Conservation (phyloP, 2,113 vertebrate species). For the Xyrauchen texanus region DNA sequence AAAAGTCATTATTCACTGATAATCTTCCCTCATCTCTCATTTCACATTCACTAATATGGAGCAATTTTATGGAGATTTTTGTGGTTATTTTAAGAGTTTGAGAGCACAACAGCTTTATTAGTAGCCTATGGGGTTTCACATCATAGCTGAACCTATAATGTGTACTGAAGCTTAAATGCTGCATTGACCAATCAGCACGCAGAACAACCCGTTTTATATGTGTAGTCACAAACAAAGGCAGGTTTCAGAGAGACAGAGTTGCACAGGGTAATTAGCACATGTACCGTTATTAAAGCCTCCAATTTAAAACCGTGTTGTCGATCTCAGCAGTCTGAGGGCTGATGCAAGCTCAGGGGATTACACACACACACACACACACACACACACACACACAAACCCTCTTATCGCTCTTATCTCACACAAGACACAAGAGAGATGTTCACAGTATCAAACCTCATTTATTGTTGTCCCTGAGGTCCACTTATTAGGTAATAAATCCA, state of each 20-base stretch:
- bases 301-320: constrained; percentile 40
- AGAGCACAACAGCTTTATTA: neutral
- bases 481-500: too few relatives aligned
- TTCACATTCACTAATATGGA: too few relatives aligned
- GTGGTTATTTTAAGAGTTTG: too few relatives aligned
- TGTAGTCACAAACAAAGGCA: neutral
- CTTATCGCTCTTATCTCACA: constrained; percentile 37
- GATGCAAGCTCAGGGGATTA: constrained; percentile 45
- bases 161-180: neutral
- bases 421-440: neutral
- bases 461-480: too few relatives aligned
- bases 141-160: neutral
- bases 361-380: neutral
- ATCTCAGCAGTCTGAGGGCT: constrained; percentile 55
- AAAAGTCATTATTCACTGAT: too few relatives aligned
- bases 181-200: neutral
- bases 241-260: neutral
- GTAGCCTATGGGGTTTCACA: neutral
- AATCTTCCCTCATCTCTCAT: too few relatives aligned
- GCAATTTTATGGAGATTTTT: too few relatives aligned
- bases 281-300: neutral
- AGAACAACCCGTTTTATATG: neutral
- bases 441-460: too few relatives aligned
- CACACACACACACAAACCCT: constrained; percentile 16
- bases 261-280: neutral